Percentiles rank a stretch among this genome's conserved stretches.
Conservation (phyloP, 1,140 invertebrate genomes). For the Archivesica marissinica region DNA sequence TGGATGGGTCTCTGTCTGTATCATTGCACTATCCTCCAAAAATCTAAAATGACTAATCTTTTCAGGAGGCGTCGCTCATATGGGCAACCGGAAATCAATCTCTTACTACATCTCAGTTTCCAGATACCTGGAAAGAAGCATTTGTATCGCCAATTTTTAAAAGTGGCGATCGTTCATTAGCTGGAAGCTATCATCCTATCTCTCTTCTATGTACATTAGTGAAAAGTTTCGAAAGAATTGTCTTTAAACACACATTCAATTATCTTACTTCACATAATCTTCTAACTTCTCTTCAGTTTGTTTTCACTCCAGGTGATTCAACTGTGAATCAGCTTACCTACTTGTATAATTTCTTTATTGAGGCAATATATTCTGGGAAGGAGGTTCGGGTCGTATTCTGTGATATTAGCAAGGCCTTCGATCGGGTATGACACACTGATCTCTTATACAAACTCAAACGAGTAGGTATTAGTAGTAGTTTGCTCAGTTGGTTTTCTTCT, state of each 20-base stretch:
- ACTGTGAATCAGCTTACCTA: slow-evolving; percentile 50
- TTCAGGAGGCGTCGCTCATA: too few relatives aligned
- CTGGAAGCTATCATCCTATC: slow-evolving; percentile 22
- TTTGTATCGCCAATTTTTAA: background rate
- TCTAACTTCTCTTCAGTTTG: slow-evolving; percentile 44
- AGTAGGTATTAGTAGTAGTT: background rate
- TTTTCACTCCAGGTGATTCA: slow-evolving; percentile 49
- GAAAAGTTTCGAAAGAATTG: slow-evolving; percentile 36
- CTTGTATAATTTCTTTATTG: slow-evolving; percentile 38
- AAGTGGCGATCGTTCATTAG: background rate
- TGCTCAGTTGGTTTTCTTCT: slow-evolving; percentile 36
- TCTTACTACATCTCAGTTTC: background rate
- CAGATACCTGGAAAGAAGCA: background rate
- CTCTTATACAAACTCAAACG: slow-evolving; percentile 34
- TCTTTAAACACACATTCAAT: slow-evolving; percentile 53
- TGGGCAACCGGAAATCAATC: too few relatives aligned
- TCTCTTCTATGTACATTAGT: slow-evolving; percentile 15
- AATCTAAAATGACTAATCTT: too few relatives aligned
- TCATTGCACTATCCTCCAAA: too few relatives aligned
- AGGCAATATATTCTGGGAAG: slow-evolving; percentile 30
- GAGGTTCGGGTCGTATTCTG: slow-evolving; percentile 53
- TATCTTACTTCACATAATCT: background rate
- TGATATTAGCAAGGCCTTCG: slow-evolving; percentile 60
- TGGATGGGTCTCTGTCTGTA: too few relatives aligned
- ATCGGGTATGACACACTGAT: slow-evolving; percentile 48